Base-by-base conservation (phyloP, 1,140 invertebrate genomes). In the Paramacrobiotus metropolitanus region DNA sequence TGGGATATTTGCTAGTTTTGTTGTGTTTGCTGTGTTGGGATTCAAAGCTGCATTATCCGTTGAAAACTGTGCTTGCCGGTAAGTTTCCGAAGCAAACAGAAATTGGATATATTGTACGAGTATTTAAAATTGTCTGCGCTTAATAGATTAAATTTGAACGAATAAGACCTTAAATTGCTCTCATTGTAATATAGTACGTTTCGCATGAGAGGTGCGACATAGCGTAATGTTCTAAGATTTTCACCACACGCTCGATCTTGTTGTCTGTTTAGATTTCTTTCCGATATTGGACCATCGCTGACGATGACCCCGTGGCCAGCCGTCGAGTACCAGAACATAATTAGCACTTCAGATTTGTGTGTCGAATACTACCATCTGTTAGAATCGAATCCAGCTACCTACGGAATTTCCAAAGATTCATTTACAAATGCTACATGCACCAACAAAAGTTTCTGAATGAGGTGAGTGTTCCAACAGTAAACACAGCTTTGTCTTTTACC, bases 1-100 rank as follows among this genome's bases (percentile, higher is more conserved):
- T 20, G 89, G 88, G 55, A 83, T 95, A 67, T 93, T 93, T 73
- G 88, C 90, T 24, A 90, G 86, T 64, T 82, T 92, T 64, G 89
- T 77, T 24, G 74, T 78, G 30, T 77, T 77, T 65, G 72, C 72
- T 21, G 72, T 77, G 28, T 68, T 88, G 21, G 85, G 85, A 31
- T 88, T 87, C 76, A 88, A 88, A 73, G 86, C 86, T 34, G 82
- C 80, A 67, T 79, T 78, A 60, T 86, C 85, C 72, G 82, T 84
- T 61, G 82, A 86, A 66, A 81, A 81, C 66, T 89, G 86, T 71
- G 76, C 85, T 64, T 74, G 73, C 60, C 76, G 78, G 84, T 86
- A 76, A 80, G 80, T n/a, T n/a, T n/a, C n/a, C n/a, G n/a, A n/a
- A n/a, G n/a, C n/a, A n/a, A n/a, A n/a, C n/a, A n/a, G n/a, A n/a